These are phyloP conservation scores for Xenopus laevis DNA, from an alignment of 2,113 vertebrate genomes.

Conservation along the genomic window DNA sequence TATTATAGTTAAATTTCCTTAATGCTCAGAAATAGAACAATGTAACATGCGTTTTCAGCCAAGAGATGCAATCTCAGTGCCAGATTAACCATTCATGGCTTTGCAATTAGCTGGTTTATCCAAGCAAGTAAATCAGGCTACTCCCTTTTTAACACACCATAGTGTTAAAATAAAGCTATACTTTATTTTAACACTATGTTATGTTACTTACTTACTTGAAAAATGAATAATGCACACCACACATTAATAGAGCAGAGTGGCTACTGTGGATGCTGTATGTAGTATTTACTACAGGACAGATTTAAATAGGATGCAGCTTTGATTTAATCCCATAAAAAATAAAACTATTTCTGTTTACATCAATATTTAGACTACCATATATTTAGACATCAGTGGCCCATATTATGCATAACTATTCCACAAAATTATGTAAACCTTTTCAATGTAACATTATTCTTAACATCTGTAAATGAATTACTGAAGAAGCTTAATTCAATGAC, in stretches of 20 bases:
- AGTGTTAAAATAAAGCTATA: conserved; percentile 11
- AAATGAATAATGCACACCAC: no score
- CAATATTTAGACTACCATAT: neutral
- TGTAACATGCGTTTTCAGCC: conserved; percentile 14
- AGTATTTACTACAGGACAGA: neutral
- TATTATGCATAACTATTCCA: neutral
- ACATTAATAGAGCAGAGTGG: no score
- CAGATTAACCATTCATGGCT: neutral
- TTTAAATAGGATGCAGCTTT: conserved; percentile 7
- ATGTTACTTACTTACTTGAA: no score
- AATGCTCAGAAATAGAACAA: neutral
- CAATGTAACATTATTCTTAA: neutral
- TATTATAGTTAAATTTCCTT: neutral
- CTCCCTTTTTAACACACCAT: conserved; percentile 1
- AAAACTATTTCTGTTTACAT: neutral
- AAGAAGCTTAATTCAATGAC: neutral
- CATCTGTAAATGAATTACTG: neutral
- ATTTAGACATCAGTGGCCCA: neutral
- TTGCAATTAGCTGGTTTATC: neutral
- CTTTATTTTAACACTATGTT: no score
- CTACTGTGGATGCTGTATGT: neutral
- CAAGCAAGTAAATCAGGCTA: conserved; percentile 22
- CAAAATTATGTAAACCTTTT: neutral
- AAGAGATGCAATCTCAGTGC: neutral
- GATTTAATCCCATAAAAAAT: conserved; percentile 5